phyloP scores from a whole-genome alignment of 2,113 vertebrate species.

The Circaetus cinerascens region DNA sequence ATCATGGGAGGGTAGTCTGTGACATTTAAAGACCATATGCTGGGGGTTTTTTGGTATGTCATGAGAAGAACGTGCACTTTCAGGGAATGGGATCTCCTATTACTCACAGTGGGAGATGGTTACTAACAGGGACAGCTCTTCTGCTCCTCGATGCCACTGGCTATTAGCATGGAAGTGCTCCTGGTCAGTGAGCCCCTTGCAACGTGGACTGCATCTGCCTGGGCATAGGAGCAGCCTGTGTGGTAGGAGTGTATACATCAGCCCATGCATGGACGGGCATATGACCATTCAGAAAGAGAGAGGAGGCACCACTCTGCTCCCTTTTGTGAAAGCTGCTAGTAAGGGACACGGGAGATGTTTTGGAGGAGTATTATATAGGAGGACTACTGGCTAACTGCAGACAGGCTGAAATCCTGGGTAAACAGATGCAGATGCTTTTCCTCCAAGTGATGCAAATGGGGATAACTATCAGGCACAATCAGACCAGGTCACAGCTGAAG shows the following conservation, averaged over 20 bases:
- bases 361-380: background rate
- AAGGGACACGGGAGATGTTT: background rate
- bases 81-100: background rate
- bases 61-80: background rate
- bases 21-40: background rate
- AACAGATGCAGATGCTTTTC: background rate
- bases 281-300: background rate
- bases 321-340: background rate
- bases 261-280: accelerated
- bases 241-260: background rate
- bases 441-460: background rate
- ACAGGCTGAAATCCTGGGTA: background rate
- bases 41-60: background rate
- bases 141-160: background rate
- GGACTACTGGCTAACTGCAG: background rate
- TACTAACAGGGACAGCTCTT: background rate
- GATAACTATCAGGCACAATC: background rate
- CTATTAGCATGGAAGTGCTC: background rate
- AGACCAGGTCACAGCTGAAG: background rate
- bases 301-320: background rate
- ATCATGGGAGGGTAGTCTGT: background rate
- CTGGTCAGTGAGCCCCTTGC: background rate
- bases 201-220: background rate
- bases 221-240: background rate
- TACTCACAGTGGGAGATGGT: background rate